Conservation (phyloP, 2,888 invertebrate genomes). For the Xestoiulus laeticollis region DNA sequence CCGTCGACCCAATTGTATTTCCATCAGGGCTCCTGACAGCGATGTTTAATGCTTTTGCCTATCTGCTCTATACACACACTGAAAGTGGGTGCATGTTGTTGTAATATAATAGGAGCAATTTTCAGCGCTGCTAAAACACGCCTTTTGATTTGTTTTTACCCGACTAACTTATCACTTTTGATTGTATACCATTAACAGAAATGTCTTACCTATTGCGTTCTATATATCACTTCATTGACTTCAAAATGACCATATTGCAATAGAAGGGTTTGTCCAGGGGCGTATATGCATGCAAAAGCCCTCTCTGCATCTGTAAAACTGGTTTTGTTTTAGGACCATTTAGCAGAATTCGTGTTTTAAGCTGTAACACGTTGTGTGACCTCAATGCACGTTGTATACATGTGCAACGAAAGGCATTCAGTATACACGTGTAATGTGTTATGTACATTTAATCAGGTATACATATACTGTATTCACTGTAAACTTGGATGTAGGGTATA, state of each 20-base stretch:
- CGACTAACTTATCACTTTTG: background rate
- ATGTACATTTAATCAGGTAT: no score
- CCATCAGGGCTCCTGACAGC: constrained; percentile 43
- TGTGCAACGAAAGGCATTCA: no score
- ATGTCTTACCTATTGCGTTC: background rate
- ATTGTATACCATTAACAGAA: background rate
- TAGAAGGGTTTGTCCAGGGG: no score
- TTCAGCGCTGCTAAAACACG: background rate
- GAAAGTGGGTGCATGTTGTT: background rate
- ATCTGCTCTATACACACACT: constrained; percentile 3
- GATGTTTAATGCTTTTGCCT: constrained; percentile 45
- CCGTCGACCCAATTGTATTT: constrained; percentile 50
- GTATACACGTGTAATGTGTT: no score
- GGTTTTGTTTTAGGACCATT: no score
- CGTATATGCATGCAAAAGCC: no score
- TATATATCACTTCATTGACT: background rate
- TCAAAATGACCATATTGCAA: background rate
- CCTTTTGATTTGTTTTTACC: background rate
- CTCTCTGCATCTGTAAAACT: no score
- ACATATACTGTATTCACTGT: no score
- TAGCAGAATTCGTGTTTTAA: no score
- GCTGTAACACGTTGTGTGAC: no score
- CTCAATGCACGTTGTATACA: no score
- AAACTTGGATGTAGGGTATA: no score
- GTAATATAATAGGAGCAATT: background rate